phyloP scores from a whole-genome alignment of 1,140 invertebrate species.

The Vanessa atalanta region DNA sequence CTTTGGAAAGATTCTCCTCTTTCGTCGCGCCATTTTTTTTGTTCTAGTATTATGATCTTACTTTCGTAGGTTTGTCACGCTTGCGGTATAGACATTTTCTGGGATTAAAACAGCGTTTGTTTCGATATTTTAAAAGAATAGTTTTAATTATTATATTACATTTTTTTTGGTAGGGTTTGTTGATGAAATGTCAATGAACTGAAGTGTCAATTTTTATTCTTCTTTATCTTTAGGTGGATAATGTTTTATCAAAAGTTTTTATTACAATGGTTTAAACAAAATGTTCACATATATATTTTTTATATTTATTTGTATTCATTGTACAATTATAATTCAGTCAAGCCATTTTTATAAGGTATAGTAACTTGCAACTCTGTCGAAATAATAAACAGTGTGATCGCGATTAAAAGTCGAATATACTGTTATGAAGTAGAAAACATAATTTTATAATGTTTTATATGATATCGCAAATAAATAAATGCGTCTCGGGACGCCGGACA shows the following conservation, averaged over 20 bases:
- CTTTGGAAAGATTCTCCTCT: slow-evolving; percentile 55
- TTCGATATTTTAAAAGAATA: slow-evolving; percentile 10
- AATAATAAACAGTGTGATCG: too few relatives aligned
- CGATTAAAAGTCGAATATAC: too few relatives aligned
- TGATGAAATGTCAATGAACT: slow-evolving; percentile 11
- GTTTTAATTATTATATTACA: slow-evolving; percentile 40
- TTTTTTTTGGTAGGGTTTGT: slow-evolving; percentile 18
- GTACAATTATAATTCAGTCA: too few relatives aligned
- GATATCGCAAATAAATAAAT: too few relatives aligned
- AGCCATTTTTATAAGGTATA: too few relatives aligned
- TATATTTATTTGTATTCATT: too few relatives aligned
- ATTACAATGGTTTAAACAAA: too few relatives aligned
- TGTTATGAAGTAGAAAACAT: too few relatives aligned
- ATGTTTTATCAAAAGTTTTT: background rate
- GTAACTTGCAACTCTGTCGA: too few relatives aligned
- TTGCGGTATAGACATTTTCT: slow-evolving; percentile 33
- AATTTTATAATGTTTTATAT: too few relatives aligned
- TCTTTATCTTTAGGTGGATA: slow-evolving; percentile 7
- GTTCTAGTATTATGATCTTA: slow-evolving; percentile 4
- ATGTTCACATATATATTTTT: too few relatives aligned
- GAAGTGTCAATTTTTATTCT: slow-evolving; percentile 19
- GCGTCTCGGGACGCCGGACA: too few relatives aligned
- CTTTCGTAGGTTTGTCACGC: slow-evolving; percentile 11
- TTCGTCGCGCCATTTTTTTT: slow-evolving; percentile 51
- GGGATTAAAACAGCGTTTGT: slow-evolving; percentile 4